Conservation (phyloP, 2,888 invertebrate species). For the Acronicta aceris region DNA sequence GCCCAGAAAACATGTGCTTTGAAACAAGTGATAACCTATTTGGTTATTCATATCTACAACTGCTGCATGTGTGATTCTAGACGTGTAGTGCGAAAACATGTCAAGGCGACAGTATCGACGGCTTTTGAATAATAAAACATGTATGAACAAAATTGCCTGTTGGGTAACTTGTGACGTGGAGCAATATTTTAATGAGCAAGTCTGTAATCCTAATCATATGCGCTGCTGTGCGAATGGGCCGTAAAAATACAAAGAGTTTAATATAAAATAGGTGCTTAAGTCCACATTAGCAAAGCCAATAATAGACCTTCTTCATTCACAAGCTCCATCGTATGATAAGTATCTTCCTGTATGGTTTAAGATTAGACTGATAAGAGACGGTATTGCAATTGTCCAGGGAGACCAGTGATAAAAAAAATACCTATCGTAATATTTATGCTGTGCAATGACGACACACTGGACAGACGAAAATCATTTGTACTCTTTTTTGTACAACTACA, state of each 20-base stretch:
- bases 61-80: not conserved
- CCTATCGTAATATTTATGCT: too few species aligned
- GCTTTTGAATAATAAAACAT: conserved; percentile 74
- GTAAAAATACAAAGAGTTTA: not conserved
- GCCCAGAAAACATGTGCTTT: conserved; percentile 16
- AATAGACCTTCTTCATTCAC: too few species aligned
- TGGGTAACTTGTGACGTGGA: conserved; percentile 43
- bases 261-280: not conserved
- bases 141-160: conserved; percentile 69
- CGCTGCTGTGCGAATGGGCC: not conserved
- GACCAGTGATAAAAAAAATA: too few species aligned
- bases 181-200: conserved; percentile 26
- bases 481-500: too few species aligned
- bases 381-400: too few species aligned
- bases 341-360: too few species aligned
- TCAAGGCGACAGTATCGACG: conserved; percentile 74
- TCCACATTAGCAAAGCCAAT: too few species aligned
- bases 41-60: conserved; percentile 58
- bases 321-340: too few species aligned
- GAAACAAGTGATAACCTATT: conserved; percentile 49
- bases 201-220: conserved; percentile 16
- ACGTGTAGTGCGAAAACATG: conserved; percentile 65
- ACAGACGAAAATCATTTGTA: too few species aligned
- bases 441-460: too few species aligned
- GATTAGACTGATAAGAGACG: too few species aligned